Evolutionary conservation across 2,797 vertebrate species (phyloP).

Genomic region (Platalea minor): DNA sequence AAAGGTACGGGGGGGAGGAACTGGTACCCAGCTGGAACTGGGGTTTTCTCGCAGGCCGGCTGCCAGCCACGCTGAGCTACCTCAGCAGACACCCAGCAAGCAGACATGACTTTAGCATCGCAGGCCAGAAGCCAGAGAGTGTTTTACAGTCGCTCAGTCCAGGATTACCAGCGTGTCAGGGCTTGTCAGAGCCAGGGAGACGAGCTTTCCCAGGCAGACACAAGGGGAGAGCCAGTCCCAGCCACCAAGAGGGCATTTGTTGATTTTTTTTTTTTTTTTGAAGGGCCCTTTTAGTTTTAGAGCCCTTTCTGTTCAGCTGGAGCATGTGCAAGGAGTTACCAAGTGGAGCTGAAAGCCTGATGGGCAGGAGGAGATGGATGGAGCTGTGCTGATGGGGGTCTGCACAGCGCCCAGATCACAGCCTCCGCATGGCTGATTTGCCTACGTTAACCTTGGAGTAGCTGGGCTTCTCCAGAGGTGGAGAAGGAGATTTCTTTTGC

Average conservation of each 20-base stretch:
- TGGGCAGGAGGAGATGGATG: background rate
- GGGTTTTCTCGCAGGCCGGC: background rate
- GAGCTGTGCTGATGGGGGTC: background rate
- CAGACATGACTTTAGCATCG: background rate
- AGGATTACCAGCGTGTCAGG: background rate
- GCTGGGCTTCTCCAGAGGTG: background rate
- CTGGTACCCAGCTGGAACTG: background rate
- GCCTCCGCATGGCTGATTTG: background rate
- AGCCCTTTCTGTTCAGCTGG: background rate
- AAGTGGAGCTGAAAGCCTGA: background rate
- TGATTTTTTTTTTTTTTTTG: background rate
- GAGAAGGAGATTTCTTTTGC: background rate
- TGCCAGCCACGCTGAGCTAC: background rate
- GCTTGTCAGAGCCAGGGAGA: background rate
- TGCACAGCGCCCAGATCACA: background rate
- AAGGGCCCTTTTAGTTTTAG: background rate
- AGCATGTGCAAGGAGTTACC: background rate
- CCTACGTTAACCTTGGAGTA: background rate
- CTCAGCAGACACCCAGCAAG: background rate
- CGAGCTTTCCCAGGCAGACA: background rate
- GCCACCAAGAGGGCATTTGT: background rate
- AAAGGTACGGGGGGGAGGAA: background rate
- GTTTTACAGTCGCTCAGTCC: constrained; percentile 10
- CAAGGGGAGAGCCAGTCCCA: background rate
- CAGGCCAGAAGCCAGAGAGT: constrained; percentile 12